Percentiles rank a stretch among this genome's conserved stretches.
These are phyloP conservation scores for Neogobius melanostomus DNA, from an alignment of 2,113 vertebrate species.

Conservation along the genomic window DNA sequence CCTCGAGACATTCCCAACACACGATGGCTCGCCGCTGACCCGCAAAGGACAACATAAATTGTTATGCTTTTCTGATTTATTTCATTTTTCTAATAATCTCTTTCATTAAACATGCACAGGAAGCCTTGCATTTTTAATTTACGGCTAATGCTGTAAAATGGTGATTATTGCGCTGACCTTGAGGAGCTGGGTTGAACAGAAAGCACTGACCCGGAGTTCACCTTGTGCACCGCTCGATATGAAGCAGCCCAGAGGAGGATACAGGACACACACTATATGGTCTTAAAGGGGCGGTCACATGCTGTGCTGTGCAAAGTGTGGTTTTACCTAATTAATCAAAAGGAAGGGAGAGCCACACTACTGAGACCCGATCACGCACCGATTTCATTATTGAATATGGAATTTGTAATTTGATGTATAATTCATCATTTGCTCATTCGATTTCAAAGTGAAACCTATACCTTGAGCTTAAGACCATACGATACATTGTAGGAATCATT, in stretches of 20 bases:
- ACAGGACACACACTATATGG: not conserved
- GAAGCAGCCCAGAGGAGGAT: not conserved
- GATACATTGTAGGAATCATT: too few relatives aligned
- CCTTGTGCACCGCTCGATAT: not conserved
- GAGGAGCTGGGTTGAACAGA: constrained; percentile 9
- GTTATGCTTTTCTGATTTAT: constrained; percentile 12
- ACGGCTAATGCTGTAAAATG: constrained; percentile 28
- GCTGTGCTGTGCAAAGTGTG: not conserved
- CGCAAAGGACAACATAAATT: constrained; percentile 13
- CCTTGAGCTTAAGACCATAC: too few relatives aligned
- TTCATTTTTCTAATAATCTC: constrained; percentile 15
- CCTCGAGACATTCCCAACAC: constrained; percentile 27
- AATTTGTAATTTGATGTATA: too few relatives aligned
- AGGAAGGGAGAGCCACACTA: too few relatives aligned
- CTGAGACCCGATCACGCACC: too few relatives aligned
- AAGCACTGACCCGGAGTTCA: constrained; percentile 15
- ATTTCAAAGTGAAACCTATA: too few relatives aligned
- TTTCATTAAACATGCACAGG: constrained; percentile 8
- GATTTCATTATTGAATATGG: too few relatives aligned
- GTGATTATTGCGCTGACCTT: constrained; percentile 9
- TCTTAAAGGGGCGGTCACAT: not conserved
- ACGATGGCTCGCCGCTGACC: constrained; percentile 2
- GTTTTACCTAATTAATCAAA: too few relatives aligned
- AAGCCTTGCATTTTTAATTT: constrained; percentile 4
- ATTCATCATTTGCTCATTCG: too few relatives aligned